These are phyloP conservation scores for Sternarchorhynchus goeldii DNA, from an alignment of 2,797 vertebrate species.

Conservation along the genomic window DNA sequence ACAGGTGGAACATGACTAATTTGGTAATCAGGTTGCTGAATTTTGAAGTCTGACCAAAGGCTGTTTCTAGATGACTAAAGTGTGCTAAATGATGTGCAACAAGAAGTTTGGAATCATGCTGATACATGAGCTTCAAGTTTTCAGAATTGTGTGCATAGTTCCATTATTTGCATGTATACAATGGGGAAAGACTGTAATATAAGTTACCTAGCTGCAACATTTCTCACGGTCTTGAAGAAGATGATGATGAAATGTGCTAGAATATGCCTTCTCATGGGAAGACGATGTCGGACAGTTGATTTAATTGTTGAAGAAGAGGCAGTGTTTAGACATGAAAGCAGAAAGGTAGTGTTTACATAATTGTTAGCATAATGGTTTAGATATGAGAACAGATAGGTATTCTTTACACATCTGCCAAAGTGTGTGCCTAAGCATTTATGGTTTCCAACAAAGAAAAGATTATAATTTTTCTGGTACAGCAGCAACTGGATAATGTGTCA, in stretches of 20 bases:
- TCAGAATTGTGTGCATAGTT: no score
- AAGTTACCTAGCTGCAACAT: not conserved
- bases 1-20: no score
- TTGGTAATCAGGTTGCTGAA: no score
- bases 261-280: slow-evolving; percentile 34
- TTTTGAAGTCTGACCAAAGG: no score
- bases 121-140: no score
- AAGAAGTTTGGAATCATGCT: no score
- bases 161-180: no score
- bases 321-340: not conserved
- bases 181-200: no score
- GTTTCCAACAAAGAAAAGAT: not conserved
- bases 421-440: not conserved
- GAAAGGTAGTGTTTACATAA: not conserved
- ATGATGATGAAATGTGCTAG: slow-evolving; percentile 12
- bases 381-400: not conserved
- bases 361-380: not conserved
- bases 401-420: not conserved
- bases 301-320: not conserved
- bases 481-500: not conserved
- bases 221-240: slow-evolving; percentile 9
- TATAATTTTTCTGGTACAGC: not conserved
- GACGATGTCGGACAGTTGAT: slow-evolving; percentile 7
- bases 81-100: no score
- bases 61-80: no score